Percentiles rank a stretch among this genome's conserved stretches.
Conservation (phyloP, 2,888 invertebrate genomes). For the Nasonia oneida region DNA sequence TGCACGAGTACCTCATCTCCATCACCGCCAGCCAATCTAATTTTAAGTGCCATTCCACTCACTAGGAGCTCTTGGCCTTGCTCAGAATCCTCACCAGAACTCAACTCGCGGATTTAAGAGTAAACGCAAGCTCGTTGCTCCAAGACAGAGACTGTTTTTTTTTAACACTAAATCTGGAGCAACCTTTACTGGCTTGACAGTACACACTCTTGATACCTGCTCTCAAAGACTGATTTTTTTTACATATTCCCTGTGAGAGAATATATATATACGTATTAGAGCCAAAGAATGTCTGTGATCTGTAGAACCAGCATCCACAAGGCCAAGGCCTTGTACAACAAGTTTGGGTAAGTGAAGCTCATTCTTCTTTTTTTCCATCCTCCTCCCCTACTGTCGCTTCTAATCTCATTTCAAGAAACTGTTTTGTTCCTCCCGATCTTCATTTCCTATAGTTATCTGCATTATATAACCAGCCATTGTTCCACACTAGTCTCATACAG, state of each 20-base stretch:
- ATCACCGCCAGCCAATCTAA: slow-evolving; percentile 89
- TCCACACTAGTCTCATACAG: not conserved
- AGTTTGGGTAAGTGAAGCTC: slow-evolving; percentile 49
- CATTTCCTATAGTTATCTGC: not conserved
- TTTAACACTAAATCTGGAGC: not conserved
- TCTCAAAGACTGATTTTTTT: slow-evolving; percentile 57
- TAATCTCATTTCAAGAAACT: not conserved
- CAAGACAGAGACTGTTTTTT: slow-evolving; percentile 8
- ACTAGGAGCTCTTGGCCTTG: slow-evolving; percentile 19
- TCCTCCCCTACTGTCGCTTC: not conserved
- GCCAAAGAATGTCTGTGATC: slow-evolving; percentile 63
- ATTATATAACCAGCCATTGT: not conserved
- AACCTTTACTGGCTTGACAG: not conserved
- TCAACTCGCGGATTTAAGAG: not conserved
- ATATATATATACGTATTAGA: slow-evolving; percentile 41
- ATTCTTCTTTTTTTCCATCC: not conserved
- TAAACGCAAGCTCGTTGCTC: not conserved
- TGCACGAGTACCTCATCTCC: slow-evolving; percentile 93
- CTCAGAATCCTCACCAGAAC: not conserved
- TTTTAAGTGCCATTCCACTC: slow-evolving; percentile 67
- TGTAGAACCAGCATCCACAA: slow-evolving; percentile 49
- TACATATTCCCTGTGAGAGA: slow-evolving; percentile 28
- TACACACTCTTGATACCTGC: not conserved
- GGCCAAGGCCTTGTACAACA: slow-evolving; percentile 50
- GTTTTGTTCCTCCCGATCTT: not conserved